Evolutionary conservation across 2,888 invertebrate species (phyloP).

Genomic region (Gastracanthus pulcherrimus): DNA sequence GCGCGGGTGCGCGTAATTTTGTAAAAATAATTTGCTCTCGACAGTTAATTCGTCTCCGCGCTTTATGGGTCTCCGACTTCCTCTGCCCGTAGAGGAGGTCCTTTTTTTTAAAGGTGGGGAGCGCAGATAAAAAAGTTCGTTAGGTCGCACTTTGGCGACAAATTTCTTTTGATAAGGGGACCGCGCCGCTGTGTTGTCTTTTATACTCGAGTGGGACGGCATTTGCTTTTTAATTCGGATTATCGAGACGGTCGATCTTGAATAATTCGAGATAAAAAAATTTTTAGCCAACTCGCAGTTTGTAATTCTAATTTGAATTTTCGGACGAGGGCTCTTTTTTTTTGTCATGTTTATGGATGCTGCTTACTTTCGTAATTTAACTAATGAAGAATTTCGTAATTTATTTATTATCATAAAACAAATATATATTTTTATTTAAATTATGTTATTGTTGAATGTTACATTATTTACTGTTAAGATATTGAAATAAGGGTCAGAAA

Average conservation of each 20-base stretch:
- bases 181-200: not conserved
- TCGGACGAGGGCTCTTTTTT: not conserved
- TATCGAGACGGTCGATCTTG: not conserved
- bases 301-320: not conserved
- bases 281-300: not conserved
- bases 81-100: not conserved
- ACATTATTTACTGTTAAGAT: too few relatives aligned
- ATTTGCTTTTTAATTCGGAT: constrained; percentile 18
- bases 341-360: not conserved
- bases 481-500: too few relatives aligned
- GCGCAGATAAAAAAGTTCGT: constrained; percentile 34
- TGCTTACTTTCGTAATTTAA: not conserved
- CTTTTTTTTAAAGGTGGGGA: not conserved
- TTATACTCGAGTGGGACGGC: not conserved
- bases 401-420: not conserved
- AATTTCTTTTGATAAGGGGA: constrained; percentile 12
- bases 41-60: constrained; percentile 38
- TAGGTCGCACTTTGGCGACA: constrained; percentile 4
- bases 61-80: not conserved
- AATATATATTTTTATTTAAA: too few relatives aligned
- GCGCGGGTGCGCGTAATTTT: constrained; percentile 30
- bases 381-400: not conserved
- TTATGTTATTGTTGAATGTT: too few relatives aligned
- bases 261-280: not conserved
- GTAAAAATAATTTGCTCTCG: constrained; percentile 39